A percentile compares a stretch with the other conserved stretches of the same genome.
Evolutionary conservation across 2,113 vertebrate genomes (phyloP).

Genomic region (Phaethon lepturus): DNA sequence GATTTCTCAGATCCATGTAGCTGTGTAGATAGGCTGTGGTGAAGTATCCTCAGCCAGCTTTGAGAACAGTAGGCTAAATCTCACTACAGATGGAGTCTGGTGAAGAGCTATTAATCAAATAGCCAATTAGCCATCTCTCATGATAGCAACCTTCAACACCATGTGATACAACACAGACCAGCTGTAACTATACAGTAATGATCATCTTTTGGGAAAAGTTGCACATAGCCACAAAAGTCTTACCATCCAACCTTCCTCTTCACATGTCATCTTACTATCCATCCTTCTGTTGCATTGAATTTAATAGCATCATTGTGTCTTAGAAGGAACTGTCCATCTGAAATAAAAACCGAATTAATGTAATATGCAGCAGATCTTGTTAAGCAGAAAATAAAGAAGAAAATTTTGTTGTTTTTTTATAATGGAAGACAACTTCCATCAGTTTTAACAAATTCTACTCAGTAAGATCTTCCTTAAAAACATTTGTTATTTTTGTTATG

Average conservation of each 20-base stretch:
- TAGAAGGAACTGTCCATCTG: background rate
- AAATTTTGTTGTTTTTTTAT: no score
- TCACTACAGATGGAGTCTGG: conserved; percentile 35
- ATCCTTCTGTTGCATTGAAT: background rate
- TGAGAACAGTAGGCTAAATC: conserved; percentile 35
- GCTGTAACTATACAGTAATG: background rate
- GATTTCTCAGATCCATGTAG: background rate
- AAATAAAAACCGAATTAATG: background rate
- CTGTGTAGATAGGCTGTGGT: background rate
- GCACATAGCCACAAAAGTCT: background rate
- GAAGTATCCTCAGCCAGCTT: background rate
- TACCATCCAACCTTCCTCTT: background rate
- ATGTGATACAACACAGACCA: background rate
- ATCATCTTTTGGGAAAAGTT: background rate
- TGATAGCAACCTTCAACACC: background rate
- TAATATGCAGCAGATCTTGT: background rate
- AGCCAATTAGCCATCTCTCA: conserved; percentile 31
- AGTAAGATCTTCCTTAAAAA: background rate
- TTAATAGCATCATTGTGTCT: background rate
- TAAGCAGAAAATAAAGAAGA: background rate
- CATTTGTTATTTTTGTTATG: background rate
- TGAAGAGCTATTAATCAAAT: conserved; percentile 53
- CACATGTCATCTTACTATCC: background rate
- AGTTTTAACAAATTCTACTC: background rate
- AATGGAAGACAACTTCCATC: background rate